Evolutionary conservation across 2,888 invertebrate genomes (phyloP).

Genomic region (Cistogaster globosa): DNA sequence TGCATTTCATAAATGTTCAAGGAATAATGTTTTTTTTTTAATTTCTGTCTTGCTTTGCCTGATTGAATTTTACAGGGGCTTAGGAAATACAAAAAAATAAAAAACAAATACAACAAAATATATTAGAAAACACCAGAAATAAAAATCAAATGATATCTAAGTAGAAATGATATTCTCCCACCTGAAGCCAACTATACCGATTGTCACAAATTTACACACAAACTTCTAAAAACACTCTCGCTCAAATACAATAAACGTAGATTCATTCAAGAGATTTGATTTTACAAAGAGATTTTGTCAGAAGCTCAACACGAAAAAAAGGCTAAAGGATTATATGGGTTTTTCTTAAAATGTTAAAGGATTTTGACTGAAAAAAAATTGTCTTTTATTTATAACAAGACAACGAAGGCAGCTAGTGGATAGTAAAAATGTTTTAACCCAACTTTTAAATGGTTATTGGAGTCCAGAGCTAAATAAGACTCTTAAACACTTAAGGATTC

Average conservation of each 20-base stretch:
- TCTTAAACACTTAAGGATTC: conserved; percentile 8
- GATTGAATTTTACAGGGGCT: conserved; percentile 59
- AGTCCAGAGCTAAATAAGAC: not conserved
- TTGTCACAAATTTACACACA: conserved; percentile 3
- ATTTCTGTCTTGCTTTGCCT: conserved; percentile 47
- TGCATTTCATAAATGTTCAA: not conserved
- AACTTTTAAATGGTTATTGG: not conserved
- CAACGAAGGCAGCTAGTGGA: not conserved
- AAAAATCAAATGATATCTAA: conserved; percentile 65
- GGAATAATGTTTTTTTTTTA: not conserved
- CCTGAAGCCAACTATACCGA: not conserved
- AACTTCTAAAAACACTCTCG: not conserved
- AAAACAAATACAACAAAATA: not conserved
- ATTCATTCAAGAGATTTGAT: conserved; percentile 52
- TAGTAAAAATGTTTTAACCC: not conserved
- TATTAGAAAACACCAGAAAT: conserved; percentile 46
- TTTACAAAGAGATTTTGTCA: conserved; percentile 48
- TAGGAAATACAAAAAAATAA: conserved; percentile 29
- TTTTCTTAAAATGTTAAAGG: conserved; percentile 49
- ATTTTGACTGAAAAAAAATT: conserved; percentile 1
- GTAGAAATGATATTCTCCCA: conserved; percentile 49
- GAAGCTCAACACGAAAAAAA: conserved; percentile 18
- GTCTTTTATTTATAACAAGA: not conserved
- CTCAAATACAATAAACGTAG: conserved; percentile 3
- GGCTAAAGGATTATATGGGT: conserved; percentile 47